Evolutionary conservation across 92 coral and sea anemone species (phyloP).

Genomic region (Nematostella vectensis): DNA sequence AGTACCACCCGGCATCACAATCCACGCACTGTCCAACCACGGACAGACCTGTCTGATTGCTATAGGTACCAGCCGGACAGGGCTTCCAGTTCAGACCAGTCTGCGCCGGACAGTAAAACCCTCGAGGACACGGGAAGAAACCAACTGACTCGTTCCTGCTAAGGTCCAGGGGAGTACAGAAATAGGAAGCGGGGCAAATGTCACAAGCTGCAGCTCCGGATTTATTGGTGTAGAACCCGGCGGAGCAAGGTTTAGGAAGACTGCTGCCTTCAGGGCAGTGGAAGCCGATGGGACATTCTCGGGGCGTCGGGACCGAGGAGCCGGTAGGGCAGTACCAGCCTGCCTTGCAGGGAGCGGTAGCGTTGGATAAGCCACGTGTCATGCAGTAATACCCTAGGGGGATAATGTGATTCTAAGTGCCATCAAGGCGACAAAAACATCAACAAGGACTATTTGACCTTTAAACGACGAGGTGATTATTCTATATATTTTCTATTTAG

Average conservation of each 20-base stretch:
- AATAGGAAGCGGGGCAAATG: constrained; percentile 63
- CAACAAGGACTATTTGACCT: too few relatives aligned
- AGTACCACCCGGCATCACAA: constrained; percentile 87
- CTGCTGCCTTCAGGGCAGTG: constrained; percentile 89
- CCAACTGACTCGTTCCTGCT: constrained; percentile 68
- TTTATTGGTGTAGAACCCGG: constrained; percentile 77
- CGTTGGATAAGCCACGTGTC: constrained; percentile 48
- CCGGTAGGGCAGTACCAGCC: constrained; percentile 89
- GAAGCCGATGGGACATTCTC: constrained; percentile 79
- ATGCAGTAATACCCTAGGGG: constrained; percentile 83
- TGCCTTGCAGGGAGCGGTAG: constrained; percentile 66
- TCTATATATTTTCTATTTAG: too few relatives aligned
- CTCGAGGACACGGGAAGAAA: constrained; percentile 61
- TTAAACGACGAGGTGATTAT: too few relatives aligned
- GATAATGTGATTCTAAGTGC: too few relatives aligned
- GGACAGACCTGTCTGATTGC: constrained; percentile 69
- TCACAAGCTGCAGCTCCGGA: constrained; percentile 61
- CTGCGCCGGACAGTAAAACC: constrained; percentile 80
- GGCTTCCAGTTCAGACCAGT: constrained; percentile 84
- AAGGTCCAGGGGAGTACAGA: constrained; percentile 75
- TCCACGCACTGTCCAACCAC: constrained; percentile 67
- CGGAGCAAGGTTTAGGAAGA: constrained; percentile 77
- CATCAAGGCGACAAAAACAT: too few relatives aligned
- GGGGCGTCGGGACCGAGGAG: constrained; percentile 40
- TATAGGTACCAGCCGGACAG: constrained; percentile 93